Conservation (phyloP, 2,888 invertebrate species). For the Siphonodentalium dalli region DNA sequence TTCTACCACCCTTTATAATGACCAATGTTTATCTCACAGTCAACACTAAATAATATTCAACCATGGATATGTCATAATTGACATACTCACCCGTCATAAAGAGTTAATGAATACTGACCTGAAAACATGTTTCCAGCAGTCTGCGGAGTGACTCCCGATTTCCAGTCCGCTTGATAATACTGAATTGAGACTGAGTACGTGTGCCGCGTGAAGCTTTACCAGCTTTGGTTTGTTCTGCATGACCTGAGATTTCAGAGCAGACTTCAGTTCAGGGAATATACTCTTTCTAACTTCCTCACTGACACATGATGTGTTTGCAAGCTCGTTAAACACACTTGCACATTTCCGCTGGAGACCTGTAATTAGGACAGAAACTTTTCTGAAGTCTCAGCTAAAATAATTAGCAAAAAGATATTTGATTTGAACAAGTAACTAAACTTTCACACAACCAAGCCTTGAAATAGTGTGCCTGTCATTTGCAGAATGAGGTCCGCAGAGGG, state of each 20-base stretch:
- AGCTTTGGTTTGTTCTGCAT: constrained; percentile 45
- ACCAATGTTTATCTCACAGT: no score
- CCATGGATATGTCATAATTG: no score
- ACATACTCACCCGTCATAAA: no score
- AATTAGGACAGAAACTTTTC: not conserved
- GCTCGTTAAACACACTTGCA: constrained; percentile 84
- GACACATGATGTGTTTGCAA: constrained; percentile 89
- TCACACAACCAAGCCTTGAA: no score
- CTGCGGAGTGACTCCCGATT: constrained; percentile 88
- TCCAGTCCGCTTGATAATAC: constrained; percentile 87
- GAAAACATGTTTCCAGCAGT: constrained; percentile 96
- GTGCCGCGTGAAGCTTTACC: constrained; percentile 79
- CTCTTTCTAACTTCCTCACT: constrained; percentile 66
- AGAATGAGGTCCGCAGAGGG: no score
- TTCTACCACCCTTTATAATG: no score
- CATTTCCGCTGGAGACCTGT: constrained; percentile 85
- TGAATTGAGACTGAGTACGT: constrained; percentile 91
- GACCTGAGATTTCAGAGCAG: constrained; percentile 29
- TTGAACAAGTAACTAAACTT: no score
- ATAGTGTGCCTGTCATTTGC: no score
- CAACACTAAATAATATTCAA: no score
- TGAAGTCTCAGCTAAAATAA: not conserved
- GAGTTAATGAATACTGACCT: constrained; percentile 68
- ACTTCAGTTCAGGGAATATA: constrained; percentile 21
- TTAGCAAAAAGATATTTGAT: not conserved